Base-by-base conservation (phyloP, 2,113 vertebrate species). In the Prunella fulvescens region DNA sequence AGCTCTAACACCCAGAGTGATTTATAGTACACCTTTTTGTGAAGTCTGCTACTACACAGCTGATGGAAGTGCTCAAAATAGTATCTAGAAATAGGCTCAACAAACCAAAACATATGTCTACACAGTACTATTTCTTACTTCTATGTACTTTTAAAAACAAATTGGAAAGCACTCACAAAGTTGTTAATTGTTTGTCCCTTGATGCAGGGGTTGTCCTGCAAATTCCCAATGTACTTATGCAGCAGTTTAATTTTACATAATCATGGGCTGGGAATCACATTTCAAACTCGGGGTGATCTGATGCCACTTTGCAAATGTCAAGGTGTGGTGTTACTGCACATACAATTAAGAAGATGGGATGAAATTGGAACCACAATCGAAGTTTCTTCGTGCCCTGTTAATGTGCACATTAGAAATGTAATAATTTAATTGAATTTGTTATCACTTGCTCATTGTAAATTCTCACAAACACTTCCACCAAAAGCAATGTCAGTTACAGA, bases 311-410 rank as follows among this genome's bases (percentile, higher is more conserved):
- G 95, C 88, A 96, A 86, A 96, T 85, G 91, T 86, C 83, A 92
- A 97, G 96, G 97, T 95, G 90, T 97, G 97, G 88, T 94, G 93
- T 98, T 98, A 98, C 98, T 95, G 88, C 92, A 96, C 93, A 93
- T 94, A 98, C 98, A 98, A 98, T 98, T 98, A 98, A 98, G 97
- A 97, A 95, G 96, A 98, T 97, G 83, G 94, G 93, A 95, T 98
- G 97, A 98, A 98, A 98, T 76, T 83, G 91, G 90, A 97, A 97
- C 96, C 96, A 93, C 94, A 95, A 92, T 96, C 12, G 71, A 94
- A 89, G 78, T 95, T 97, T 97, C 93, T 95, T 97, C 97, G 79
- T 92, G 79, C 61, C 66, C 96, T 95, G 81, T 88, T 95, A 96
- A 96, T 93, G 78, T 91, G 94, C 95, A 97, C 92, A 95, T 88